Evolutionary conservation across 2,888 invertebrate species (phyloP), one percentile per base, ranked within the genome.

Genomic region (Athalia circularis): DNA sequence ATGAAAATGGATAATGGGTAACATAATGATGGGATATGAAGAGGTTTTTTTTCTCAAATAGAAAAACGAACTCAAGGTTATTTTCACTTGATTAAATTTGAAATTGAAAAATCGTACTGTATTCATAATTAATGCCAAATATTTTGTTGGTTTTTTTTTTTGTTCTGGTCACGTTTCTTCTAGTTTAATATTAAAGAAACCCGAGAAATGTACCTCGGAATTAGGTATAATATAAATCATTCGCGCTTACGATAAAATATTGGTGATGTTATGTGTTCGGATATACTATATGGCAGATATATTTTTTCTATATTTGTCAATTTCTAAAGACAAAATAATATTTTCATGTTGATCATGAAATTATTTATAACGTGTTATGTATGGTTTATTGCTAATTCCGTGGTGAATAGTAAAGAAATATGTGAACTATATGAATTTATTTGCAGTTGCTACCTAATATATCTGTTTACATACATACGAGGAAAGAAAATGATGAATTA

Each of bases 321-420:
- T 59, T 5, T 59, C 72, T 62, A 57, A 43, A 54, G 7, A 57
- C 29, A 8, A 59, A 57, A 59, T 47, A 7, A 72, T 11, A 59
- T 72, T 72, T 59, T 72, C 72, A 57, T 47, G 72, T 47, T 59
- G 72, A 59, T 43, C 72, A 59, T 72, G 72, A 72, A 59, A 54
- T 11, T 11, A n/a, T 11, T 70, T 43, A 47, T 59, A 43, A 59
- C 9, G 47, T 72, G 59, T 59, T 47, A 72, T 13, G 52, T 13
- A 65, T 65, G 48, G 7, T 5, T 29, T 8, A 9, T 47, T 45
- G 13, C 7, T 65, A 65, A 11, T 65, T 11, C 29, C 52, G 52
- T 52, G 70, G 43, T 54, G 7, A 72, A n/a, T 59, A 59, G 45
- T 72, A 57, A 48, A 45, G 59, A 72, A 45, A 59, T 72, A 59